phyloP scores from a whole-genome alignment of 2,113 vertebrate species.

The Megaleporinus macrocephalus region DNA sequence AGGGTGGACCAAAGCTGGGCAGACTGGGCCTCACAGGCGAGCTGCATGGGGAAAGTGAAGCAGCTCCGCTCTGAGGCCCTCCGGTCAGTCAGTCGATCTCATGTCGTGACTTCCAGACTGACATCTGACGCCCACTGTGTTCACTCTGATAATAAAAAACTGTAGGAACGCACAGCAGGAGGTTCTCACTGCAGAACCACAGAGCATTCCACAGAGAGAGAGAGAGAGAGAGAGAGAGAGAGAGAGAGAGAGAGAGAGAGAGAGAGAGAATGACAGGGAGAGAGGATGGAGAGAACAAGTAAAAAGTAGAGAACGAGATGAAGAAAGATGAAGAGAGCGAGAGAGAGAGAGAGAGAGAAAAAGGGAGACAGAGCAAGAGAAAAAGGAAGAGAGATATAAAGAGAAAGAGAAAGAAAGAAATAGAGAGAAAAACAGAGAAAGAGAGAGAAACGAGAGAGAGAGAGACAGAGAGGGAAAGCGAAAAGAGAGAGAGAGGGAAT shows the following conservation, averaged over 20 bases:
- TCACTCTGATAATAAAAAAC: background rate
- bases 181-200: background rate
- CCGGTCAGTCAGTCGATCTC: background rate
- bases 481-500: background rate
- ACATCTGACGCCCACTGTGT: background rate
- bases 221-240: no score
- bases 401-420: no score
- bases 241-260: no score
- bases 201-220: conserved; percentile 10
- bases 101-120: background rate
- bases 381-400: no score
- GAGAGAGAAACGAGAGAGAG: no score
- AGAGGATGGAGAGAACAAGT: no score
- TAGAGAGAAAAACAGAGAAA: no score
- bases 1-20: background rate
- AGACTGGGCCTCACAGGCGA: background rate
- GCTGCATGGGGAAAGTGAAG: background rate
- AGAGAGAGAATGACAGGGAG: no score
- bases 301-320: no score
- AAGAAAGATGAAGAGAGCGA: no score
- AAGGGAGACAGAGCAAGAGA: no score
- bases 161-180: background rate
- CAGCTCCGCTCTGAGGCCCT: background rate
- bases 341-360: no score
- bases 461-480: background rate